Evolutionary conservation across 2,113 vertebrate genomes (phyloP).

Genomic region (Rhinogobius similis): DNA sequence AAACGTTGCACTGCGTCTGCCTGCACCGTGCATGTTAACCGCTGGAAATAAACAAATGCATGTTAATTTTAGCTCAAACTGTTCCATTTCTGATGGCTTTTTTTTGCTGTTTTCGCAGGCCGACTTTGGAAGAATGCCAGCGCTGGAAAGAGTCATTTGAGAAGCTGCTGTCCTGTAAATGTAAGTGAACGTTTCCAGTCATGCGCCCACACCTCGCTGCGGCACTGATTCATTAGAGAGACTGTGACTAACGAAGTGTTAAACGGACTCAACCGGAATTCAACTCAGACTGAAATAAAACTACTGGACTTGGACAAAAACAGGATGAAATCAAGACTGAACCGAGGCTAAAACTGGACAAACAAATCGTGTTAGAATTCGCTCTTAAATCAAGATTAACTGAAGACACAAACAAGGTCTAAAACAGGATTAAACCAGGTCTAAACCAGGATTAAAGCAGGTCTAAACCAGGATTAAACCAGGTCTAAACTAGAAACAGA

Average conservation of each 20-base stretch:
- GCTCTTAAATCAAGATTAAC: no score
- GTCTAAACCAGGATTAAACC: background rate
- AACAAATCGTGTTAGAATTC: no score
- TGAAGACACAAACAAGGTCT: no score
- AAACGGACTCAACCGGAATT: no score
- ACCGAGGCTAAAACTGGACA: background rate
- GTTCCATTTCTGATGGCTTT: slow-evolving; percentile 24
- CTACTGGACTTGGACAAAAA: no score
- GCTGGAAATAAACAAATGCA: background rate
- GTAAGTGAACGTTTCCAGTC: slow-evolving; percentile 76
- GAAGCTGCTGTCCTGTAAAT: slow-evolving; percentile 88
- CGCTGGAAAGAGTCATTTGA: slow-evolving; percentile 91
- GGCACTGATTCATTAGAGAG: no score
- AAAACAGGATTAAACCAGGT: background rate
- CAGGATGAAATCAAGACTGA: background rate
- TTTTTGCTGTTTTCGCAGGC: slow-evolving; percentile 67
- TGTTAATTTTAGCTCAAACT: background rate
- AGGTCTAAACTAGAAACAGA: background rate
- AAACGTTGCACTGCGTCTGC: background rate
- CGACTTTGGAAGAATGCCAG: slow-evolving; percentile 83
- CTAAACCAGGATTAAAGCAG: background rate
- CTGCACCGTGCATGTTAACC: background rate
- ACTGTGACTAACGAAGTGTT: no score
- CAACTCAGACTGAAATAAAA: no score
- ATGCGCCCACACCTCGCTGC: background rate